Base-by-base conservation (phyloP, 2,888 invertebrate genomes). In the Acleris holmiana region DNA sequence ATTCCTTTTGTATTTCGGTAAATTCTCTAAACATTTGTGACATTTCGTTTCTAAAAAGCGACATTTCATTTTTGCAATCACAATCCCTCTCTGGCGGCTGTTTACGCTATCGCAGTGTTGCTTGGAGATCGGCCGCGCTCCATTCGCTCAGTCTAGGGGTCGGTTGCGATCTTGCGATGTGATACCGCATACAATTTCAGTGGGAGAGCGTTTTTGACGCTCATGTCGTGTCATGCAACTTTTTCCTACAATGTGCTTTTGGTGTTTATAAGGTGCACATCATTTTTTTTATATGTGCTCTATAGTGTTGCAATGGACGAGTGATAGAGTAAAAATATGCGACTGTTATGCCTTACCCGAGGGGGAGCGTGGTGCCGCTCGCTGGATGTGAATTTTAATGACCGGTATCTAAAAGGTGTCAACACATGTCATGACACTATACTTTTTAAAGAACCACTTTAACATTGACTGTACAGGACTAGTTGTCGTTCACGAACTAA, bases 51-150 rank as follows among this genome's bases (percentile, higher is more conserved):
- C 41, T 7, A 41, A 41, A 41, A 3, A 41, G 3, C 5, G 41
- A 41, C 13, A 41, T 41, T 41, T 41, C 41, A 41, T 15, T 15
- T 15, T 41, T 41, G 13, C 41, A 41, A 41, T 41, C 15, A 41
- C 41, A 41, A 41, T 41, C 41, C 41, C 41, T 41, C 41, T 41
- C 41, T 41, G 41, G 41, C 41, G 41, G 41, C 41, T 41, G 41
- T 41, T 41, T 41, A 15, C 13, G 41, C 41, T 41, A 10, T 13
- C 41, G 7, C 15, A 41, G 15, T 15, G 41, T 8, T 3, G 15
- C 41, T 41, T 41, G 41, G 13, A 41, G 13, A 15, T 41, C 41
- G 7, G 41, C 15, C 5, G 41, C 41, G 15, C 15, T 15, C 5
- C 3, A 3, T 41, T 7, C 41, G 41, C 41, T 41, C 2, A 41